Base-by-base conservation (phyloP, 35 echinoderm and acorn worm genomes). In the Nesometra sesokonis region DNA sequence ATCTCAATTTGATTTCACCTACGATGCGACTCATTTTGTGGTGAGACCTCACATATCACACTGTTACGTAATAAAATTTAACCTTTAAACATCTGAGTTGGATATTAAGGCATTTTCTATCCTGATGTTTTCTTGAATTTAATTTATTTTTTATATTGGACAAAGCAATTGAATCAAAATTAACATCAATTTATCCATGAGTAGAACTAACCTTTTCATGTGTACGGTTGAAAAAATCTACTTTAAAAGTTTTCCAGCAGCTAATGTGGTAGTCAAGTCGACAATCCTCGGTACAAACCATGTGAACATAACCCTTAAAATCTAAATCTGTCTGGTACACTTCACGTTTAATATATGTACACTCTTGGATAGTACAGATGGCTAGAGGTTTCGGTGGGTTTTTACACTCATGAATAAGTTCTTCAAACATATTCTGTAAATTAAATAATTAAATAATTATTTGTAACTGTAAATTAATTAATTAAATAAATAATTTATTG, bases 211-310 rank as follows among this genome's bases (percentile, higher is more conserved):
- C 81, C 81, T 83, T 83, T 35, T 83, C 81, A 37, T 83, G 81
- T 0, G 81, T 4, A 30, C 27, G 7, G 11, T 34, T 31, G 8
- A 23, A 30, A 37, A 27, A 5, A 13, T 89, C 91, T 17, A 67
- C 80, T 85, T 88, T 91, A 47, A 88, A 38, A 36, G 78, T 83
- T 90, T 97, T 97, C 95, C 95, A 93, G 86, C 95, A 97, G 23
- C 27, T 32, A 11, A 85, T 80, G 79, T 97, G 95, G 57, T 93
- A 97, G 38, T 97, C 91, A 23, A 93, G 47, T 29, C 36, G 67
- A 87, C 95, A 97, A 13, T 88, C 82, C 19, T 97, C 95, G 30
- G 82, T 91, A 76, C 95, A 97, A 3, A 34, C 31, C 11, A 82
- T 83, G 85, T 78, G 82, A 29, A 93, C 86, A 23, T 91, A 97